Evolutionary conservation across 2,888 invertebrate genomes (phyloP), one percentile per base, ranked within the genome.

Genomic region (Amiota mariae): DNA sequence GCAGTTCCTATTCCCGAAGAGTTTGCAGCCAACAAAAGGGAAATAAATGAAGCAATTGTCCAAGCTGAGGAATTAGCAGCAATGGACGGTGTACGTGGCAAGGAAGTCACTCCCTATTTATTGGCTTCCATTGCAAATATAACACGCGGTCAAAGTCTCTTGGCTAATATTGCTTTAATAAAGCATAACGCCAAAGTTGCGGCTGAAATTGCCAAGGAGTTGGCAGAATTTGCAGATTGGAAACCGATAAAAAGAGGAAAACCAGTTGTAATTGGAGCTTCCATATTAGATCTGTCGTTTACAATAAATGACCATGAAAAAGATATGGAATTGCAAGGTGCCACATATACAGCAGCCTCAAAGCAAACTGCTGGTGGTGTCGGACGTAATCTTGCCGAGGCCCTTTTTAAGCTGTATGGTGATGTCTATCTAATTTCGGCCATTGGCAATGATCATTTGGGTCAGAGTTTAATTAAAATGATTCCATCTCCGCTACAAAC

Each of bases 21-120:
- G 80, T 88, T 91, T 86, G 93, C 94, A 13, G 91, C 84, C 0
- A 81, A 88, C 12, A 88, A 92, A 79, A 85, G 90, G 1, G 88
- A 92, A 73, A 93, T 95, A 77, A 93, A 95, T 84, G 87, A 88
- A 11, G 95, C 94, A 10, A 97, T 98, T 82, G 89, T 92, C 76
- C 87, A 91, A 73, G 96, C 97, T 18, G 89, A 96, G 70, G 81
- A 90, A 68, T 91, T 93, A 80, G 95, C 95, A 0, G 89, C 91
- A 76, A 81, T 86, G 51, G 90, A 91, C 73, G 92, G 92, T 1
- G 92, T 98, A 63, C 87, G 85, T 6, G 98, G 99, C 1, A 98
- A 97, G 90, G 93, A 95, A 81, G 93, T 98, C 10, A 99, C 99
- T 1, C 99, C 99, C 1, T 99, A 95, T 90, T 91, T 99, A 48